Base-by-base conservation (phyloP, 2,113 vertebrate genomes). In the Agelaius phoeniceus region DNA sequence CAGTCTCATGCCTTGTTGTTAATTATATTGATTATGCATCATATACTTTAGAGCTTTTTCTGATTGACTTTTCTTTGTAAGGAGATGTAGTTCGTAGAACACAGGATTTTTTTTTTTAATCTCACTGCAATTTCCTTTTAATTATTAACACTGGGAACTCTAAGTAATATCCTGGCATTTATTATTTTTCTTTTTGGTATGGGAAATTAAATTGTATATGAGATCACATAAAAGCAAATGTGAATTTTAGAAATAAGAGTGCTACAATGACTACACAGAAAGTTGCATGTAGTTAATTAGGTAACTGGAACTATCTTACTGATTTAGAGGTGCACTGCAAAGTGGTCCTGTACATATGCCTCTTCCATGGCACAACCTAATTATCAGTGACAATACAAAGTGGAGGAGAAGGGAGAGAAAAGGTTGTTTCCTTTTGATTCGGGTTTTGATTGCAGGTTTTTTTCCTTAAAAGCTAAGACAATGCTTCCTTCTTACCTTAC, bases 71-170 rank as follows among this genome's bases (percentile, higher is more conserved):
- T 57, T 92, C 44, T 92, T 90, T 81, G n/a, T 62, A 82, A 92
- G n/a, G 28, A 87, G 23, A 78, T 37, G 26, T 37, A 55, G 31
- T 15, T 76, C 1, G 4, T 51, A 48, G 55, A 91, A 90, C 15
- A 16, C 2, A 7, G 10, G 10, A 11, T 6, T 5, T 6, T 35
- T 15, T 61, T 67, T 79, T 95, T 93, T 73, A 2, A 57, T 48
- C 55, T 91, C 48, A 52, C 11, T 88, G 65, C 39, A 84, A 63
- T 88, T 80, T 94, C 62, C 33, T 68, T 89, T 87, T 93, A 94
- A 89, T 92, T 93, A 87, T 87, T 93, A 96, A 92, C 63, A 81
- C 61, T 63, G 68, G 51, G 46, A 92, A 84, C 11, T 46, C 76
- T 43, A 26, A 80, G 68, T 77, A 92, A 78, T 74, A 84, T 63